Conservation (phyloP, 2,888 invertebrate species). For the Pycnomerus fuliginosus region DNA sequence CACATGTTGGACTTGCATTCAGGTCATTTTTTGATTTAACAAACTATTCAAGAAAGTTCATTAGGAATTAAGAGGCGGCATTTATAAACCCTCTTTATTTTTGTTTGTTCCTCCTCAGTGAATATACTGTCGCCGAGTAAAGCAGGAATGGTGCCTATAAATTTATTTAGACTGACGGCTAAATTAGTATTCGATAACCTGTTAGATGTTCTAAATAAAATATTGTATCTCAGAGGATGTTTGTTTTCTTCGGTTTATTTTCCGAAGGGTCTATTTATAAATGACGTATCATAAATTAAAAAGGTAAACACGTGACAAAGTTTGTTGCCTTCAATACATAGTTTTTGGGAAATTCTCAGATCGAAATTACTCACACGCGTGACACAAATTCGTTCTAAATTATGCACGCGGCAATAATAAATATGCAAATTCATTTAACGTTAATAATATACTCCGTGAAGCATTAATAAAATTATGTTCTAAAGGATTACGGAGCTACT, state of each 20-base stretch:
- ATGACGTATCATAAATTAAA: slow-evolving; percentile 14
- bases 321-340: no score
- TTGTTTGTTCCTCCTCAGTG: no score
- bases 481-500: neutral
- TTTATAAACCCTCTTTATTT: no score
- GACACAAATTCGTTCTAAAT: slow-evolving; percentile 16
- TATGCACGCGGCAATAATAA: slow-evolving; percentile 15
- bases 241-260: slow-evolving; percentile 14
- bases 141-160: no score
- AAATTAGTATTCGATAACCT: slow-evolving; percentile 14
- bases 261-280: slow-evolving; percentile 11
- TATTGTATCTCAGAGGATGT: slow-evolving; percentile 16
- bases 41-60: no score
- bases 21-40: no score
- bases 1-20: no score
- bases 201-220: slow-evolving; percentile 15
- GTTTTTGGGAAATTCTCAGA: no score
- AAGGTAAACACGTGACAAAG: no score
- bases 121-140: no score
- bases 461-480: neutral
- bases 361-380: slow-evolving; percentile 9
- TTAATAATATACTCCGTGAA: slow-evolving; percentile 10
- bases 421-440: slow-evolving; percentile 19
- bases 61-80: no score
- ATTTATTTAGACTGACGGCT: no score